phyloP scores from a whole-genome alignment of 2,113 vertebrate species.

The Calidris pugnax region DNA sequence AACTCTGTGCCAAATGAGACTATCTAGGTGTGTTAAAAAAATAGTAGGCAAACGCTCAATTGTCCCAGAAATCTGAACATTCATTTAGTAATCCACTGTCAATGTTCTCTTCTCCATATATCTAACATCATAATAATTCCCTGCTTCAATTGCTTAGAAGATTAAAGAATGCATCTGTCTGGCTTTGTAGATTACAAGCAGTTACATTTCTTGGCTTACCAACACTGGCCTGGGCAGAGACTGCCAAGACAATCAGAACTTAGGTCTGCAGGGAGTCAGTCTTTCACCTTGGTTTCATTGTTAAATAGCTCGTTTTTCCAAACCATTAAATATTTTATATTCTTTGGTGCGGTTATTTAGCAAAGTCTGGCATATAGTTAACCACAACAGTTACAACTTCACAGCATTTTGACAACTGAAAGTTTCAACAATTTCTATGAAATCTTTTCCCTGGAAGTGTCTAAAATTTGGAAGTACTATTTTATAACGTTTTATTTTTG shows the following conservation, averaged over 20 bases:
- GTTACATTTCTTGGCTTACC: background rate
- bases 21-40: background rate
- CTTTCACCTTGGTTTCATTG: background rate
- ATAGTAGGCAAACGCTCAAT: background rate
- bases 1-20: background rate
- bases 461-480: background rate
- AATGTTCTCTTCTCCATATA: background rate
- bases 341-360: background rate
- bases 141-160: background rate
- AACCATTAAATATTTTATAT: background rate
- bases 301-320: background rate
- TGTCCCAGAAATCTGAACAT: background rate
- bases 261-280: background rate
- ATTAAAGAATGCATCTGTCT: background rate
- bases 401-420: background rate
- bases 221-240: background rate
- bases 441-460: background rate
- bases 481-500: background rate
- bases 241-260: background rate
- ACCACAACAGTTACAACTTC: background rate
- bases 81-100: background rate
- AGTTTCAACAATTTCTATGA: background rate
- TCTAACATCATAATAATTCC: background rate
- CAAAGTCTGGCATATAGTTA: background rate
- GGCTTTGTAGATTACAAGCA: background rate